Evolutionary conservation across 2,888 invertebrate species (phyloP).

Genomic region (Busseola fusca): DNA sequence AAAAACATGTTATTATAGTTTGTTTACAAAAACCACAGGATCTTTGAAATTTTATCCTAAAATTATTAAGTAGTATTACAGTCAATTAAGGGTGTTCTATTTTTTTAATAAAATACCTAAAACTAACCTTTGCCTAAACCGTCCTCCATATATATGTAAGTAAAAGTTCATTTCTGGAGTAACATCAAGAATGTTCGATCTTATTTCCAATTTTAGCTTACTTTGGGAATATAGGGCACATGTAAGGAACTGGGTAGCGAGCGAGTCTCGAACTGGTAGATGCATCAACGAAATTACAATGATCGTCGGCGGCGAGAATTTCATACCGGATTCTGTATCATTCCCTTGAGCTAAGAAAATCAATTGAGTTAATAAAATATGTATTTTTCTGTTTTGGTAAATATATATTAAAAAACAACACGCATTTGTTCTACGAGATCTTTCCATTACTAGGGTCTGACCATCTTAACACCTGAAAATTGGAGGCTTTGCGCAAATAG

Average conservation of each 20-base stretch:
- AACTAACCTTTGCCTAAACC: neutral
- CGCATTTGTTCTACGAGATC: neutral
- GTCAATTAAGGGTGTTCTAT: no score
- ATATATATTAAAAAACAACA: neutral
- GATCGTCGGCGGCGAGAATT: conserved; percentile 49
- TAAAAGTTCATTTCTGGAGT: conserved; percentile 40
- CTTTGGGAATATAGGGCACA: conserved; percentile 54
- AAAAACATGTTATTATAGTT: neutral
- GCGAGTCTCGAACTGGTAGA: conserved; percentile 36
- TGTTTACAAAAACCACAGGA: no score
- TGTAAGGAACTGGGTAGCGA: conserved; percentile 36
- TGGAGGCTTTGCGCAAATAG: neutral
- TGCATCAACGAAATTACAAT: conserved; percentile 64
- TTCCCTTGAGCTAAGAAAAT: conserved; percentile 22
- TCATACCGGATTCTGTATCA: conserved; percentile 29
- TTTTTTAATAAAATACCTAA: neutral
- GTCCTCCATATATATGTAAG: conserved; percentile 8
- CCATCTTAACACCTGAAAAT: neutral
- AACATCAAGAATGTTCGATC: conserved; percentile 48
- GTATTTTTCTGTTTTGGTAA: conserved; percentile 23
- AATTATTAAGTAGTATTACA: no score
- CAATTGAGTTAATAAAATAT: conserved; percentile 30
- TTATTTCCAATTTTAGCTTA: conserved; percentile 52
- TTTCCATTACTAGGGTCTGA: neutral
- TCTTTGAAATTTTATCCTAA: no score